Conservation (phyloP, 2,797 vertebrate genomes). For the Halcyon smyrnensis region DNA sequence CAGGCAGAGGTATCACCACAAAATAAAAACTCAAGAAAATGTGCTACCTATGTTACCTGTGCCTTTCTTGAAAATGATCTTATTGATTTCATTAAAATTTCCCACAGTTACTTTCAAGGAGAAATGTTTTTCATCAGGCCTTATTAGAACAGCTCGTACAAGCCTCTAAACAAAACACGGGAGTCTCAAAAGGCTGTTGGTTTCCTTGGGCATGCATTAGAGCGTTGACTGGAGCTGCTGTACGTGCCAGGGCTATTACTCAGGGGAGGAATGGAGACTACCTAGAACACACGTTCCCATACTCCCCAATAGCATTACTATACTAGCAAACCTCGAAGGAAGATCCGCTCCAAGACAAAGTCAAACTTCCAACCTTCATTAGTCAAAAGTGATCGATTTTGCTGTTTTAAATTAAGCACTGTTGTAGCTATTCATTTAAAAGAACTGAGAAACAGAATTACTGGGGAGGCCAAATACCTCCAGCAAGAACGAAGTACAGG, state of each 20-base stretch:
- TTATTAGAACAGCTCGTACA: neutral
- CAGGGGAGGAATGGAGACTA: neutral
- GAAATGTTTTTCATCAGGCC: neutral
- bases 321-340: neutral
- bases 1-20: neutral
- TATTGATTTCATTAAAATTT: neutral
- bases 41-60: neutral
- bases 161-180: neutral
- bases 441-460: neutral
- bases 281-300: accelerated
- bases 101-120: neutral
- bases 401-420: neutral
- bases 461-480: neutral
- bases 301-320: neutral
- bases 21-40: neutral
- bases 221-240: neutral
- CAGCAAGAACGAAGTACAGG: neutral
- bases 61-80: neutral
- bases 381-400: neutral
- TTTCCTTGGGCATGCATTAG: neutral
- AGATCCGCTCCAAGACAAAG: neutral
- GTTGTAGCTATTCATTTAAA: neutral
- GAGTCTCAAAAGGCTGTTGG: neutral
- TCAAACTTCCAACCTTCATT: neutral
- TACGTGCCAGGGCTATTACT: neutral